phyloP scores from a whole-genome alignment of 2,888 invertebrate genomes.

The Standfussiana lucernea region DNA sequence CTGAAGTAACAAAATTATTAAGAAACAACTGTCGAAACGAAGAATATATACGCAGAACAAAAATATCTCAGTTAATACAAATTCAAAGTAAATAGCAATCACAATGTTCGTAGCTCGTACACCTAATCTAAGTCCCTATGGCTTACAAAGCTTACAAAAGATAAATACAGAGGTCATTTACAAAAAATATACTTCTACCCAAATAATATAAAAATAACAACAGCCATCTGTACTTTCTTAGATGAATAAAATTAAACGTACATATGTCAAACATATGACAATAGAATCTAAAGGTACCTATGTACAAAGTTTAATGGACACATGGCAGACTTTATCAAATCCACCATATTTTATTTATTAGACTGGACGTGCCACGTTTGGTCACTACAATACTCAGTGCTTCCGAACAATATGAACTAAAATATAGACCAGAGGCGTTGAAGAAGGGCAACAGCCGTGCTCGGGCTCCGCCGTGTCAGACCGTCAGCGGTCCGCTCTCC shows the following conservation, averaged over 20 bases:
- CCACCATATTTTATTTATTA: conserved; percentile 77
- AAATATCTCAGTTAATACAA: conserved; percentile 85
- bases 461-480: conserved; percentile 25
- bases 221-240: conserved; percentile 91
- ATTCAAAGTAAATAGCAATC: conserved; percentile 87
- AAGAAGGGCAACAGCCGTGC: conserved; percentile 73
- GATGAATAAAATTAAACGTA: conserved; percentile 90
- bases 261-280: conserved; percentile 91
- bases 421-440: conserved; percentile 76
- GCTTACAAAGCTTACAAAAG: conserved; percentile 90
- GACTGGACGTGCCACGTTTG: conserved; percentile 87
- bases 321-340: conserved; percentile 76
- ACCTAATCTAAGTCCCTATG: conserved; percentile 88
- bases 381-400: conserved; percentile 84
- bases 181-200: conserved; percentile 91
- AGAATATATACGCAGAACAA: conserved; percentile 86
- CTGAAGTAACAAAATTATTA: conserved; percentile 90
- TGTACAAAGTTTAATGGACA: conserved; percentile 87
- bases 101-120: conserved; percentile 90
- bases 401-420: conserved; percentile 72
- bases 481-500: conserved; percentile 58
- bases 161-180: conserved; percentile 91
- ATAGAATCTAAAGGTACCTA: conserved; percentile 89
- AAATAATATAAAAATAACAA: conserved; percentile 91
- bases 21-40: conserved; percentile 87